Base-by-base conservation (phyloP, 2,888 invertebrate species). In the Epistrophe eligans region DNA sequence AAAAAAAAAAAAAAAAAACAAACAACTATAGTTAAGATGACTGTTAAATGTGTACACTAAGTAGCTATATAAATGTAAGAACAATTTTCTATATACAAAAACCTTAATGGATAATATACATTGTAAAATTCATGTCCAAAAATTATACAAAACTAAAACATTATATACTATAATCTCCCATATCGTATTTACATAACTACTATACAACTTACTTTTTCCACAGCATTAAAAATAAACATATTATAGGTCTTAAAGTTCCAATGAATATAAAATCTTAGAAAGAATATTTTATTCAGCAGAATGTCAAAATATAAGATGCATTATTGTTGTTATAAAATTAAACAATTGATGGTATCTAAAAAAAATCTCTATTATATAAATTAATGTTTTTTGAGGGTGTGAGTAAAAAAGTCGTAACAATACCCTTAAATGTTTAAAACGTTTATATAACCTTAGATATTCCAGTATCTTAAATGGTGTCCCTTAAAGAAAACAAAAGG, bases 31-130 rank as follows among this genome's bases (percentile, higher is more conserved):
- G 50, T 71, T 82, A 83, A 76, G 71, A 79, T 83, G 79, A 83
- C 76, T 82, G 77, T 87, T 83, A 83, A 83, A 76, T 81, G 83
- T 87, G 73, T 83, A 87, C 66, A 79, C 76, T 72, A 48, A 82
- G 80, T 64, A 82, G 60, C 50, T 87, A 83, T 62, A 79, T 73
- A 57, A 62, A 66, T 66, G 40, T 83, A 83, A 83, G 83, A 73
- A 83, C 71, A 52, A 72, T 87, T 87, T 83, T 87, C 83, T 83
- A 87, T 83, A 87, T 80, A 84, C 84, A 84, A 64, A 9, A 40
- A 67, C 45, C 38, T 58, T 71, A 66, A 76, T 79, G 70, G 55
- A 84, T 79, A 66, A 35, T 76, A 79, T 74, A 67, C 64, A 79
- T 71, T 71, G 48, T 76, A 71, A 52, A 66, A 66, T 32, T 71